These are phyloP conservation scores for Neomonachus schauinslandi DNA, from an alignment of 2,113 vertebrate species.

Conservation along the genomic window DNA sequence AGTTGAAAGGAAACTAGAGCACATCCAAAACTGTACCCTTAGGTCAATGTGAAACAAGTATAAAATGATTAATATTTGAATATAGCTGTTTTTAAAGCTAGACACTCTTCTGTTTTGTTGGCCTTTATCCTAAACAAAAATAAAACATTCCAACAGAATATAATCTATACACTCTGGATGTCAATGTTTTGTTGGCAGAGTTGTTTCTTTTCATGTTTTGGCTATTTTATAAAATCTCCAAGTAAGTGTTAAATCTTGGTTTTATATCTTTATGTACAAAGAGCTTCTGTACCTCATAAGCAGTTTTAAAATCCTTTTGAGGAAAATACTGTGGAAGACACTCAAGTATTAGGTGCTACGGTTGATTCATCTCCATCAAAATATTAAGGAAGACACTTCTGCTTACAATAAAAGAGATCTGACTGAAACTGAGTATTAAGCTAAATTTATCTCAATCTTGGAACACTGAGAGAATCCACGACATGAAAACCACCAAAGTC, in stretches of 20 bases:
- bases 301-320: background rate
- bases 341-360: background rate
- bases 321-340: background rate
- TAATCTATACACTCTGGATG: background rate
- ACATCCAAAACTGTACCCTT: background rate
- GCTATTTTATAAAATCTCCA: background rate
- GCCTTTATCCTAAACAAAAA: slow-evolving; percentile 28
- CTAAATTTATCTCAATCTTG: background rate
- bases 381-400: background rate
- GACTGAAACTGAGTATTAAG: background rate
- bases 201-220: background rate
- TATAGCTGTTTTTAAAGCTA: background rate
- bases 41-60: background rate
- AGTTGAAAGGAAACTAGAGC: background rate
- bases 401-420: background rate
- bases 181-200: background rate
- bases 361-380: background rate
- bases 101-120: background rate
- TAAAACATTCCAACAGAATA: slow-evolving; percentile 29
- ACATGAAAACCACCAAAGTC: background rate
- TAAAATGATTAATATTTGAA: slow-evolving; percentile 35
- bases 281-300: background rate
- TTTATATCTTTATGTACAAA: background rate
- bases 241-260: background rate
- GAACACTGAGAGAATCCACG: background rate